Evolutionary conservation across 2,888 invertebrate species (phyloP), one percentile per base, ranked within the genome.

Genomic region (Fragum whitleyi): DNA sequence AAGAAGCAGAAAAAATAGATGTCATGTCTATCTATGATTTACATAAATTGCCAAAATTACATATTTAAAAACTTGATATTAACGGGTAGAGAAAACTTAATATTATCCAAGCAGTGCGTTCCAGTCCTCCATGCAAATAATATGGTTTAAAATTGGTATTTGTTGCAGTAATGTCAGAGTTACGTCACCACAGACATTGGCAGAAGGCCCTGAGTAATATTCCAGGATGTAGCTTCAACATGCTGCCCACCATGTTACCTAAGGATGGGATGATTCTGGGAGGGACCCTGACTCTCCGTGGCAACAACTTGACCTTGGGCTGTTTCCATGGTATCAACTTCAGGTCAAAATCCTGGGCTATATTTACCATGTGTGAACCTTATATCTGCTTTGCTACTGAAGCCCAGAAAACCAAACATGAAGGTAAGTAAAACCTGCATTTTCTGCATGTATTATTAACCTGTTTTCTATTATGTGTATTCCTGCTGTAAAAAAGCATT

Each of bases 291-390:
- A 93, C 93, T 68, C 92, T 95, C 74, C 91, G 93, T 80, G 95
- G 95, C 53, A 96, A 96, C 82, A 97, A 98, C 94, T 97, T 99
- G 77, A 98, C 98, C 7, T 95, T 99, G 86, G 98, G 98, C 3
- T 99, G 99, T 94, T 99, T 99, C 95, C 98, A 99, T 94, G 99
- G 99, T 47, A 97, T 98, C 92, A 98, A 98, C 94, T 98, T 99
- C 94, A 97, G 98, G 90, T 96, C 98, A 75, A 98, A 98, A 94
- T 97, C 97, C 0, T 99, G 99, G 98, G 98, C 98, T 7, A 94
- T 99, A 85, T 99, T 99, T 94, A 98, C 97, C 89, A 95, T 99
- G 85, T 97, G 97, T 93, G 97, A 98, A 91, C 98, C 98, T 0
- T 91, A 90, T 82, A 93, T 93, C 59, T 87, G 88, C 78, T 94